Conservation (phyloP, 2,888 invertebrate species). For the Papilio elwesi region DNA sequence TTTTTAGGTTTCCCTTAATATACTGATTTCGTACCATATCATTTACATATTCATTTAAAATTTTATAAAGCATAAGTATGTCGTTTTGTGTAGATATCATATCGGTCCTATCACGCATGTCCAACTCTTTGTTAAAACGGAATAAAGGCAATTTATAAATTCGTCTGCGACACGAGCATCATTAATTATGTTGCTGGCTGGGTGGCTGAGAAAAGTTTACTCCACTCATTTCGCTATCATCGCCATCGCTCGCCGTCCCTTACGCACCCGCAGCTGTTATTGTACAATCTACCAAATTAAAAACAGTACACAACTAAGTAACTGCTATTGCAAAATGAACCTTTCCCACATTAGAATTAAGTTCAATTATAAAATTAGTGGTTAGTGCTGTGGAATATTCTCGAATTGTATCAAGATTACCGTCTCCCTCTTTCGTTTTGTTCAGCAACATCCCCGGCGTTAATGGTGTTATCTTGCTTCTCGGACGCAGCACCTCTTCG, state of each 20-base stretch:
- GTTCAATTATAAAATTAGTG: conserved; percentile 39
- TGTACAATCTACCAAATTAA: conserved; percentile 44
- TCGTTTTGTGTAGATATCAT: conserved; percentile 59
- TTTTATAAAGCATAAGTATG: conserved; percentile 55
- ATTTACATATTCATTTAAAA: background rate
- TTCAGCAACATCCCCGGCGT: conserved; percentile 76
- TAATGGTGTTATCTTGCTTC: conserved; percentile 83
- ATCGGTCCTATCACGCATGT: conserved; percentile 72
- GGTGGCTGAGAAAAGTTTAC: conserved; percentile 84
- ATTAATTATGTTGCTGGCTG: conserved; percentile 85
- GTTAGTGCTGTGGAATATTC: conserved; percentile 37
- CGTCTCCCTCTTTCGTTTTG: conserved; percentile 77
- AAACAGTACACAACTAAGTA: conserved; percentile 42
- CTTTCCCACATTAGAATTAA: conserved; percentile 36
- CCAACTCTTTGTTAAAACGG: conserved; percentile 72
- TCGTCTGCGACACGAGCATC: conserved; percentile 80
- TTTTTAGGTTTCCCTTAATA: too few relatives aligned
- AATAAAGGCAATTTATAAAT: conserved; percentile 83
- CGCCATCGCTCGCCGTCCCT: conserved; percentile 73
- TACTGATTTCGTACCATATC: too few relatives aligned
- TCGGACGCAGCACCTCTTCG: conserved; percentile 83
- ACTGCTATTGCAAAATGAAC: conserved; percentile 31
- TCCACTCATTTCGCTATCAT: conserved; percentile 83
- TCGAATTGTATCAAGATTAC: conserved; percentile 43
- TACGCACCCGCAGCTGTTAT: conserved; percentile 59